Conservation (phyloP, 2,113 vertebrate species). For the Zosterops pallidus region DNA sequence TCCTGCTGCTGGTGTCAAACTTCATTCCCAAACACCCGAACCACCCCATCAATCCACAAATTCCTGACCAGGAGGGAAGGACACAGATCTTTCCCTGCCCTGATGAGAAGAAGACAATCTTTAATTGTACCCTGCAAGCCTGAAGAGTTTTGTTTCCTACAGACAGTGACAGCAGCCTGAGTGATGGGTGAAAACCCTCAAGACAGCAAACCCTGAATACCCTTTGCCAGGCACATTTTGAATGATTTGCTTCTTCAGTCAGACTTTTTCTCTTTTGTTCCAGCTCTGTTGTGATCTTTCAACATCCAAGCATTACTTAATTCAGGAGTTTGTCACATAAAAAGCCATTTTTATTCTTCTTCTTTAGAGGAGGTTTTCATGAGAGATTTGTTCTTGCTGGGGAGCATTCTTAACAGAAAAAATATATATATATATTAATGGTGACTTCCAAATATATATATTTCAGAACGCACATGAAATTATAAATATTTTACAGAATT, state of each 20-base stretch:
- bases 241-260: not conserved
- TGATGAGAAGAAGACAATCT: not conserved
- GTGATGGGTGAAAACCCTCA: not conserved
- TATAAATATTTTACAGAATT: no score
- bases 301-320: not conserved
- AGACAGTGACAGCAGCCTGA: not conserved
- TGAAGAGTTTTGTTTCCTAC: not conserved
- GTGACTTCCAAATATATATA: no score
- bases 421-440: not conserved
- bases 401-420: not conserved
- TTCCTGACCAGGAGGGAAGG: not conserved
- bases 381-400: constrained; percentile 22
- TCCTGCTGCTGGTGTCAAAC: not conserved
- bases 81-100: not conserved
- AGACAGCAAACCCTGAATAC: not conserved
- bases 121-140: not conserved
- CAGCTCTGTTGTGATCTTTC: constrained; percentile 32
- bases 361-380: constrained; percentile 1
- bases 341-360: not conserved
- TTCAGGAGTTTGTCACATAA: constrained; percentile 15
- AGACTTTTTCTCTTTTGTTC: constrained; percentile 24
- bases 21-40: not conserved
- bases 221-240: constrained; percentile 1
- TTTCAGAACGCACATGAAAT: no score
- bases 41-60: not conserved